Conservation (phyloP, 2,113 vertebrate genomes). For the Pelusios castaneus region DNA sequence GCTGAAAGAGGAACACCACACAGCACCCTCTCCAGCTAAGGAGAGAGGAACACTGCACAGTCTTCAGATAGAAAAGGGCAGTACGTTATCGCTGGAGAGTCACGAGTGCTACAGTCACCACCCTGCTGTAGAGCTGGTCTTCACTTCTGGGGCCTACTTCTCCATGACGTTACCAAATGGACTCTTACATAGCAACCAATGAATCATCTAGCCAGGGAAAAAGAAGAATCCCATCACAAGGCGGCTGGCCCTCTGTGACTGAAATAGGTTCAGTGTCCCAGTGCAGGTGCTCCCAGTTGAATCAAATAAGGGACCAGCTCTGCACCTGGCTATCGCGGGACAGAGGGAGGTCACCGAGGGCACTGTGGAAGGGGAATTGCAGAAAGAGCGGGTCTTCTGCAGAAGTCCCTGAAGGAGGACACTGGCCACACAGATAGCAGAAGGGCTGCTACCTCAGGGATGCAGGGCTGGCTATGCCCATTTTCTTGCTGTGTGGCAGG, state of each 20-base stretch:
- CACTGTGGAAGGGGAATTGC: background rate
- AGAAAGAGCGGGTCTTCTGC: no score
- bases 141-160: constrained; percentile 11
- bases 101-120: constrained; percentile 51
- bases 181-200: background rate
- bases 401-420: no score
- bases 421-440: no score
- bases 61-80: constrained; percentile 66
- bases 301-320: no score
- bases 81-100: constrained; percentile 55
- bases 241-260: background rate
- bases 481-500: background rate
- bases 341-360: background rate
- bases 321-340: background rate
- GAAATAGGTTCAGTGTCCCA: background rate
- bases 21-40: background rate
- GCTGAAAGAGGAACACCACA: constrained; percentile 22
- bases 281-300: background rate
- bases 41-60: constrained; percentile 35
- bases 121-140: background rate
- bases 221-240: background rate
- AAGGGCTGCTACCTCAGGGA: background rate
- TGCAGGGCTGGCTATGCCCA: background rate
- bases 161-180: background rate
- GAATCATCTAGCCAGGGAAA: background rate